A percentile compares a stretch with the other conserved stretches of the same genome.
Conservation (phyloP, 2,797 vertebrate species). For the Myotis pilosus region DNA sequence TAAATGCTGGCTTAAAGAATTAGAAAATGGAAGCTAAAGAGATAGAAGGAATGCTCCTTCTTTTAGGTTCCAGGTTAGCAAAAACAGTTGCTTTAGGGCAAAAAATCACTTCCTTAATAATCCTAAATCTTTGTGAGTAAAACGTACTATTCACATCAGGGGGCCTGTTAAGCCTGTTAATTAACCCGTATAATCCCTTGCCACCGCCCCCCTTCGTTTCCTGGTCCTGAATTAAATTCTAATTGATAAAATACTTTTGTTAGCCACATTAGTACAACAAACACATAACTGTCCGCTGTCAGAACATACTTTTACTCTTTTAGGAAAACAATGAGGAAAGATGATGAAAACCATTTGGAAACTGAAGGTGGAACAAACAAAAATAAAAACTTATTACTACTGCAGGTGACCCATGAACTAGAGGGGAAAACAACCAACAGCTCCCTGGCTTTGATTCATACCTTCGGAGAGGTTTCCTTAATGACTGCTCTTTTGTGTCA, state of each 20-base stretch:
- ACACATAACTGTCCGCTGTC: slow-evolving; percentile 15
- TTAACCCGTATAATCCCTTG: slow-evolving; percentile 53
- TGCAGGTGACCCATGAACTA: slow-evolving; percentile 46
- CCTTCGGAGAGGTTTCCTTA: slow-evolving; percentile 74
- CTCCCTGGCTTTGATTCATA: slow-evolving; percentile 74
- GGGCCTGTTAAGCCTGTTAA: slow-evolving; percentile 57
- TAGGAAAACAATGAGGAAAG: slow-evolving; percentile 67
- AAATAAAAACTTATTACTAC: slow-evolving; percentile 60
- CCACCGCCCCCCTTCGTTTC: not conserved
- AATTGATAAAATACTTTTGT: slow-evolving; percentile 64
- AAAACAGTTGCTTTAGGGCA: slow-evolving; percentile 49
- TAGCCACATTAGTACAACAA: slow-evolving; percentile 35
- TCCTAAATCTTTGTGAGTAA: slow-evolving; percentile 69
- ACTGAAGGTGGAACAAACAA: slow-evolving; percentile 38
- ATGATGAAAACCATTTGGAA: slow-evolving; percentile 66
- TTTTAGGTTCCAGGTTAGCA: slow-evolving; percentile 12
- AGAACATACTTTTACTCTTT: slow-evolving; percentile 56
- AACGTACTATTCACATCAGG: slow-evolving; percentile 38
- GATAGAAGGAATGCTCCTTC: not conserved
- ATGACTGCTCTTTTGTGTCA: slow-evolving; percentile 73
- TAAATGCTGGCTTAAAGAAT: slow-evolving; percentile 1
- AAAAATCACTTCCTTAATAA: slow-evolving; percentile 58
- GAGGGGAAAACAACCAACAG: slow-evolving; percentile 44
- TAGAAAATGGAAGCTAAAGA: slow-evolving; percentile 1
- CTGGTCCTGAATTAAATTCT: slow-evolving; percentile 68